These are phyloP conservation scores for Cardiocondyla obscurior DNA, from an alignment of 1,140 invertebrate species.

Conservation along the genomic window DNA sequence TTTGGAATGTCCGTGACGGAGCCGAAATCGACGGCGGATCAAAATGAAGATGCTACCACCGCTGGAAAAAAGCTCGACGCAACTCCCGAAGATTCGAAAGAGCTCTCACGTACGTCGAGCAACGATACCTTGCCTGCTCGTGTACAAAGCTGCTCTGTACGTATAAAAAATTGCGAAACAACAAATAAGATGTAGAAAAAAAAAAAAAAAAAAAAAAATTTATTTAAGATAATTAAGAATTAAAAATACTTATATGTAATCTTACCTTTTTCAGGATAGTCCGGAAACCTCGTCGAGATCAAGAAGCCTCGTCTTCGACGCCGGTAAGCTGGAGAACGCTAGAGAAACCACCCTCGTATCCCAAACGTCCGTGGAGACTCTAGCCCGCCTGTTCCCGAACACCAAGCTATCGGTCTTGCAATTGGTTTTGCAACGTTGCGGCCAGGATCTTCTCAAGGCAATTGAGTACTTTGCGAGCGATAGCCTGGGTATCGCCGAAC, in stretches of 20 bases:
- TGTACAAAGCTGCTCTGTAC: conserved; percentile 11
- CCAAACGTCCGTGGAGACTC: conserved; percentile 91
- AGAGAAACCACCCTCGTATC: conserved; percentile 79
- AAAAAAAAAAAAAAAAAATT: neutral
- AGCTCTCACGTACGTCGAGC: neutral
- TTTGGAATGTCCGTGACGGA: conserved; percentile 92
- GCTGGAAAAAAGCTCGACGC: neutral
- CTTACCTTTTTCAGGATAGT: neutral
- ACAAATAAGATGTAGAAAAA: conserved; percentile 13
- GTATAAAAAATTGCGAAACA: neutral
- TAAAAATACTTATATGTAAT: neutral
- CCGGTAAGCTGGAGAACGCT: conserved; percentile 51
- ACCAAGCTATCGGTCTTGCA: conserved; percentile 94
- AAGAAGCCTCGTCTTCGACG: conserved; percentile 45
- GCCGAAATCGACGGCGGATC: conserved; percentile 76
- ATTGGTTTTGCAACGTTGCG: conserved; percentile 92
- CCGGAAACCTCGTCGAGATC: conserved; percentile 5
- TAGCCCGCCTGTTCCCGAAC: conserved; percentile 93
- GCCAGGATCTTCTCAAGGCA: conserved; percentile 92
- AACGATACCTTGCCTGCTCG: neutral
- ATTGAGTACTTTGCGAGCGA: conserved; percentile 87
- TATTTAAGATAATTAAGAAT: neutral
- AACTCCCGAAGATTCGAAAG: conserved; percentile 19
- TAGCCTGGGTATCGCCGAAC: conserved; percentile 65
- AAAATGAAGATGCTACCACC: neutral